Evolutionary conservation across 2,113 vertebrate genomes (phyloP).

Genomic region (Amphiprion percula): DNA sequence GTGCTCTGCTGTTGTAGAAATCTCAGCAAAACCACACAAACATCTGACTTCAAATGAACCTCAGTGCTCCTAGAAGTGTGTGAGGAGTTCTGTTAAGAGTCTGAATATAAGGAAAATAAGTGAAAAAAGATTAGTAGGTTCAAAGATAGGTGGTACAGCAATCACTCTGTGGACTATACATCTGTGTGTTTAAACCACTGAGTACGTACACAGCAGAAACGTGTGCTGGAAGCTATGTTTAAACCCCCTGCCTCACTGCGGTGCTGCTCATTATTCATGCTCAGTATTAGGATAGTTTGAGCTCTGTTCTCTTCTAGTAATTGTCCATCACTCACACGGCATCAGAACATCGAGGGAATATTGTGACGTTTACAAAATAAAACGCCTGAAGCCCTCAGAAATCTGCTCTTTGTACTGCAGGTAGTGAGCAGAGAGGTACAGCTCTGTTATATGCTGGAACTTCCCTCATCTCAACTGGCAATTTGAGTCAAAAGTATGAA

Average conservation of each 20-base stretch:
- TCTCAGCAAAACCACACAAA: neutral
- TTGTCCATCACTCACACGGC: constrained; percentile 33
- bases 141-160: neutral
- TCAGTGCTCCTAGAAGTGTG: neutral
- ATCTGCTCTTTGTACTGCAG: constrained; percentile 20
- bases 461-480: constrained; percentile 1
- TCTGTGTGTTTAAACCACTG: constrained; percentile 21
- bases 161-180: neutral
- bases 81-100: constrained; percentile 23
- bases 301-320: constrained; percentile 28
- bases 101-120: neutral
- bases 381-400: constrained; percentile 19
- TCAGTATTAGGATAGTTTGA: constrained; percentile 13
- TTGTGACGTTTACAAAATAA: constrained; percentile 36
- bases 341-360: constrained; percentile 22
- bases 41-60: constrained; percentile 27
- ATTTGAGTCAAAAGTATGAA: neutral
- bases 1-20: neutral
- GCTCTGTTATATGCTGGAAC: constrained; percentile 7
- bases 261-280: constrained; percentile 20
- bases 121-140: neutral
- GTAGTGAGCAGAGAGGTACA: constrained; percentile 30
- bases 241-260: constrained; percentile 8
- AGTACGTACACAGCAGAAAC: constrained; percentile 4
- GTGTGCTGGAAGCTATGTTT: constrained; percentile 15